phyloP scores from a whole-genome alignment of 2,113 vertebrate species.

The Sphaerodactylus townsendi region DNA sequence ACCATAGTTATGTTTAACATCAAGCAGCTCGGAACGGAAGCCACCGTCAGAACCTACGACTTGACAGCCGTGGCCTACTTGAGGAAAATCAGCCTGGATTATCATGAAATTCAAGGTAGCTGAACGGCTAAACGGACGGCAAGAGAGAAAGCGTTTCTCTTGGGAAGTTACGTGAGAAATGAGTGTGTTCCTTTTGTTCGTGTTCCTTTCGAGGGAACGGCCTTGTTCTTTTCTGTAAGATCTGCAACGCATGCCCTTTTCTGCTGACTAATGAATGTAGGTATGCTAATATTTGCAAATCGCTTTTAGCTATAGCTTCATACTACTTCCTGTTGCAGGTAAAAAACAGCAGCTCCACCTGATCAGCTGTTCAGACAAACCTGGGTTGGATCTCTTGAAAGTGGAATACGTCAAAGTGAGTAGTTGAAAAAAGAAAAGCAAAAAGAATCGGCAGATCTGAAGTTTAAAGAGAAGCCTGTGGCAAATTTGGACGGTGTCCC shows the following conservation, averaged over 20 bases:
- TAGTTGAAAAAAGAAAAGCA: not conserved
- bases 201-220: not conserved
- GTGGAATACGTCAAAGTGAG: conserved; percentile 91
- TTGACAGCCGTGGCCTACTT: conserved; percentile 83
- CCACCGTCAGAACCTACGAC: conserved; percentile 83
- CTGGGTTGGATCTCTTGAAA: conserved; percentile 87
- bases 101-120: conserved; percentile 83
- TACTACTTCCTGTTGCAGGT: conserved; percentile 67
- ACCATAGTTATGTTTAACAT: conserved; percentile 83
- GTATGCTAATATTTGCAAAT: not conserved
- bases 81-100: conserved; percentile 86
- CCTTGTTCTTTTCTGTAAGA: not conserved
- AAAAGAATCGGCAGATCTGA: not conserved
- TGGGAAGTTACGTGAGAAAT: not conserved
- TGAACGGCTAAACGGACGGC: not conserved
- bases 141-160: not conserved
- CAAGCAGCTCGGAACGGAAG: conserved; percentile 87
- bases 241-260: no score
- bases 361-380: conserved; percentile 87
- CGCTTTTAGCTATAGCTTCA: not conserved
- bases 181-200: not conserved
- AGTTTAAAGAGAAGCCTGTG: no score
- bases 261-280: not conserved
- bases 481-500: conserved; percentile 18
- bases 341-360: conserved; percentile 82